Conservation (phyloP, 1,140 invertebrate species). For the Octopus bimaculoides region DNA sequence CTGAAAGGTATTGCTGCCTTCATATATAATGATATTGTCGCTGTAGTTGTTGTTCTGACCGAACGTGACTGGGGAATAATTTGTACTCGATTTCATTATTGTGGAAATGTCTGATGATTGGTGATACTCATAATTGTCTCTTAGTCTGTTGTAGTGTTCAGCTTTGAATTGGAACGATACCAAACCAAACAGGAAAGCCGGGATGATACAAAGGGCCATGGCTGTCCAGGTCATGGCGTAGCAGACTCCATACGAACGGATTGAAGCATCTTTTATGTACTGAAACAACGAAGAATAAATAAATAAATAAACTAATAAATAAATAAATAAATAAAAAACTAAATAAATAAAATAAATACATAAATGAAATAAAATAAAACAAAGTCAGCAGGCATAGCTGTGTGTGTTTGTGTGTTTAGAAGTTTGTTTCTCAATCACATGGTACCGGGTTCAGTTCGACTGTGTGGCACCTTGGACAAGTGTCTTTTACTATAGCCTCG, state of each 20-base stretch:
- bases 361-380: not conserved
- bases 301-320: not conserved
- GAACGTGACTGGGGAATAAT: no score
- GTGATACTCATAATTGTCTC: no score
- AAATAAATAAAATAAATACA: not conserved
- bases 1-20: no score
- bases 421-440: not conserved
- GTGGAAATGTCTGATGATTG: no score
- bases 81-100: no score
- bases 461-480: no score
- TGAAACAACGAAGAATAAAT: conserved; percentile 23
- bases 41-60: no score
- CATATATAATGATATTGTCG: no score
- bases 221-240: conserved; percentile 51
- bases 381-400: not conserved
- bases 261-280: conserved; percentile 32
- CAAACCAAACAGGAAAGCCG: conserved; percentile 41
- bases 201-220: conserved; percentile 42
- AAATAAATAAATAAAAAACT: not conserved
- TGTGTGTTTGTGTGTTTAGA: not conserved
- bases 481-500: no score
- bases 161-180: not conserved
- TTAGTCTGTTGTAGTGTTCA: not conserved
- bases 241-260: conserved; percentile 43
- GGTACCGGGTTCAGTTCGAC: not conserved